Conservation (phyloP, 2,888 invertebrate genomes). For the Eurytoma californica region DNA sequence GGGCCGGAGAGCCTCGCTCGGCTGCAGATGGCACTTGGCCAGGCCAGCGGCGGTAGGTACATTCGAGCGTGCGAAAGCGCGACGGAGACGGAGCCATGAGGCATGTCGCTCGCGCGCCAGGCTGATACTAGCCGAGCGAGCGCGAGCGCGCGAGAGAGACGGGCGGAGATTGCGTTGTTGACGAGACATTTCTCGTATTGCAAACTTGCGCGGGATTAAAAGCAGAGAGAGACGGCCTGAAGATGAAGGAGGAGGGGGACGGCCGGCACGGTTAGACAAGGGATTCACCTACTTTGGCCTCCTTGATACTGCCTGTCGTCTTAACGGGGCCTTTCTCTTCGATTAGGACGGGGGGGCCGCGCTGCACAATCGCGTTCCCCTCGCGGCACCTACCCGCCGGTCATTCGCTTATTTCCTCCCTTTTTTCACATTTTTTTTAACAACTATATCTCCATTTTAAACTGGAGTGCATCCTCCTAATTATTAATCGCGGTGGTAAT, state of each 20-base stretch:
- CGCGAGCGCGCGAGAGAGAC: constrained; percentile 5
- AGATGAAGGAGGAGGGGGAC: not conserved
- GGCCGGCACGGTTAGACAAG: constrained; percentile 6
- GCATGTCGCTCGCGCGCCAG: constrained; percentile 7
- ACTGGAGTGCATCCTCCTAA: constrained; percentile 15
- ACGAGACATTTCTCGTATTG: constrained; percentile 42
- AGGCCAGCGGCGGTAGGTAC: constrained; percentile 11
- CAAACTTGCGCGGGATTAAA: constrained; percentile 46
- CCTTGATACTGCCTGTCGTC: constrained; percentile 23
- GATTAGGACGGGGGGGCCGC: constrained; percentile 22
- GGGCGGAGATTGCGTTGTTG: constrained; percentile 48
- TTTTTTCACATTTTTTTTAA: not conserved
- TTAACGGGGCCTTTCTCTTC: constrained; percentile 30
- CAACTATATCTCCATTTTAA: not conserved
- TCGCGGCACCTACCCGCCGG: not conserved
- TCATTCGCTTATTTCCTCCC: not conserved
- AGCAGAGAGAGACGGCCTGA: constrained; percentile 2
- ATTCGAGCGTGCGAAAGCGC: constrained; percentile 23
- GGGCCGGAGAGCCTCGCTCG: constrained; percentile 5
- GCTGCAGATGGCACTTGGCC: constrained; percentile 48
- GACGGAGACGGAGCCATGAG: constrained; percentile 20
- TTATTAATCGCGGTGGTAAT: constrained; percentile 44
- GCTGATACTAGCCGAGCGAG: not conserved
- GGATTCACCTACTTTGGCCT: constrained; percentile 17
- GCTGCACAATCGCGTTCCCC: not conserved